Conservation (phyloP, 2,888 invertebrate species). For the Cecidostiba fungosa region DNA sequence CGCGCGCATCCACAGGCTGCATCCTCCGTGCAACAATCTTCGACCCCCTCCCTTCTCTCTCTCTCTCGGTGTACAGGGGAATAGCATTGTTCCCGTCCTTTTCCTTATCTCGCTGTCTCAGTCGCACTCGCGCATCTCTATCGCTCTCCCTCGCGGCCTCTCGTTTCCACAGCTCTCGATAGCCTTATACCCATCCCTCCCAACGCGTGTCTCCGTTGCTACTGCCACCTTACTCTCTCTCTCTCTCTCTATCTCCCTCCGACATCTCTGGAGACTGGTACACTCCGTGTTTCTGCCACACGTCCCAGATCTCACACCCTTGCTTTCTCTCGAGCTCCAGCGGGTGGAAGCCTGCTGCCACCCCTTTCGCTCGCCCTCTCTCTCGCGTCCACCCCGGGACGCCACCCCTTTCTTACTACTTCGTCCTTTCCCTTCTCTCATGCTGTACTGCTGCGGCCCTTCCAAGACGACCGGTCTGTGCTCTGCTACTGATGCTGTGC, state of each 20-base stretch:
- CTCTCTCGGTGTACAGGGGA: slow-evolving; percentile 58
- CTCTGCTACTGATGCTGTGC: not conserved
- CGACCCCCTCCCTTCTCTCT: slow-evolving; percentile 60
- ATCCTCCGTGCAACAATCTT: slow-evolving; percentile 62
- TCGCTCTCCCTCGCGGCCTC: slow-evolving; percentile 48
- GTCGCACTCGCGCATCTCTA: slow-evolving; percentile 63
- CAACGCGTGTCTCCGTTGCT: slow-evolving; percentile 62
- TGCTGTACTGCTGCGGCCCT: slow-evolving; percentile 57
- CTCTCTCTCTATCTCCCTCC: slow-evolving; percentile 62
- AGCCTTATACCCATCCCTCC: slow-evolving; percentile 60
- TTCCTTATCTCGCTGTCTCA: slow-evolving; percentile 62
- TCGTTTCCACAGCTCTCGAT: slow-evolving; percentile 61
- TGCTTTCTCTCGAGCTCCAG: slow-evolving; percentile 45
- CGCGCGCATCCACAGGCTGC: slow-evolving; percentile 34
- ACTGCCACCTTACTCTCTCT: slow-evolving; percentile 63
- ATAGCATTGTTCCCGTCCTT: slow-evolving; percentile 60
- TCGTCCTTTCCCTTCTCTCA: slow-evolving; percentile 42
- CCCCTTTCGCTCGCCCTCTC: slow-evolving; percentile 36
- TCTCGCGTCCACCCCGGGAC: slow-evolving; percentile 12
- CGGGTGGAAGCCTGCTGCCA: not conserved
- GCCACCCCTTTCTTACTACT: slow-evolving; percentile 48
- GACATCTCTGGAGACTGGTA: slow-evolving; percentile 61
- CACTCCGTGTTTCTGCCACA: slow-evolving; percentile 71
- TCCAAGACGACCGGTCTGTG: slow-evolving; percentile 41
- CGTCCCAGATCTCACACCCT: slow-evolving; percentile 73